Evolutionary conservation across 2,888 invertebrate species (phyloP).

Genomic region (Abrostola tripartita): DNA sequence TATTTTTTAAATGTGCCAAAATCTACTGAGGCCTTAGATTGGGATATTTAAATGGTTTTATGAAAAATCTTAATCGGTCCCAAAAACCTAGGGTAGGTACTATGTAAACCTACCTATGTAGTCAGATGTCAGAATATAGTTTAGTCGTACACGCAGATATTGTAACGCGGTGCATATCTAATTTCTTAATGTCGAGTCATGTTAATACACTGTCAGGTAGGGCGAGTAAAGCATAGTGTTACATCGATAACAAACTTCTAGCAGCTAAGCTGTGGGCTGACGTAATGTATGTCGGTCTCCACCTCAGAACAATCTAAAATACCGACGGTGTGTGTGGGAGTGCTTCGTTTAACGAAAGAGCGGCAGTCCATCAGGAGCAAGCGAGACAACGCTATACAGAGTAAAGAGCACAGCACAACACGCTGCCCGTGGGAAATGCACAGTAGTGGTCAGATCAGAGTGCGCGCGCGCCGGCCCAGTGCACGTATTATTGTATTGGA

Average conservation of each 20-base stretch:
- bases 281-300: conserved; percentile 85
- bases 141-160: too few species aligned
- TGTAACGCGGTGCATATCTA: conserved; percentile 5
- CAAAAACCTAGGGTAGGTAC: too few species aligned
- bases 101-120: too few species aligned
- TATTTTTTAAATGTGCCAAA: not conserved
- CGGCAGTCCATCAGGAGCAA: conserved; percentile 85
- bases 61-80: too few species aligned
- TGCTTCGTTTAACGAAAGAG: conserved; percentile 88
- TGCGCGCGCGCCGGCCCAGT: conserved; percentile 88
- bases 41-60: not conserved
- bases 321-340: conserved; percentile 88
- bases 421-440: conserved; percentile 88
- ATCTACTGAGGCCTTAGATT: not conserved
- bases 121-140: too few species aligned
- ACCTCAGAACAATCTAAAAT: conserved; percentile 85
- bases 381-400: conserved; percentile 74
- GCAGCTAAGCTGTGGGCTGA: conserved; percentile 77
- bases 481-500: conserved; percentile 88
- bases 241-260: conserved; percentile 72
- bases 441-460: conserved; percentile 88
- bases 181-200: conserved; percentile 40
- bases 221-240: conserved; percentile 64
- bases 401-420: conserved; percentile 69
- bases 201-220: conserved; percentile 50